Base-by-base conservation (phyloP, 1,140 invertebrate genomes). In the Nilaparvata lugens region DNA sequence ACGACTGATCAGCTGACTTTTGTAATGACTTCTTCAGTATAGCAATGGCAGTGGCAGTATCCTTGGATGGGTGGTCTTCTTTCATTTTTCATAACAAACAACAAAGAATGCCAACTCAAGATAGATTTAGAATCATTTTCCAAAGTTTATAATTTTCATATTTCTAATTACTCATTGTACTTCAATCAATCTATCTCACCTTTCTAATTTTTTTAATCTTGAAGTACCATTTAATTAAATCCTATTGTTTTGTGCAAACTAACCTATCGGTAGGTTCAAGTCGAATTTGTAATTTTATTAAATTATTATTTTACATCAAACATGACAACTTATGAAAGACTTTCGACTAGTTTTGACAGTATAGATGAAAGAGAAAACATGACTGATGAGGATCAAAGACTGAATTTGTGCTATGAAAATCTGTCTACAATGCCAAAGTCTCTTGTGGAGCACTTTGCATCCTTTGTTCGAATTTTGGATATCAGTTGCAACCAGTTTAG, bases 401-500 rank as follows among this genome's bases (percentile, higher is more conserved):
- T 83, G 25, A 81, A 79, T 5, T 66, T 83, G 23, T 79, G 81
- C 1, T 81, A 83, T 69, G 81, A 83, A 71, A 74, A 71, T 35
- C 68, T 84, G 4, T 74, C 76, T 62, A 73, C 76, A 60, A 69
- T 83, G 35, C 82, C 81, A n/a, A 76, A 76, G 63, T 75, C 80
- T 21, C 71, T 84, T 51, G 70, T 80, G 2, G 73, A 79, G n/a
- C 74, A 76, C 64, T 77, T 82, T 64, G 73, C 76, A 16, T 68
- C 72, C 35, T 68, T 74, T 43, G 71, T 82, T 35, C 73, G 73
- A 67, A 84, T 82, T 55, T 70, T 88, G 61, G 85, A 88, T 71
- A 78, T 88, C 31, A 86, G 84, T 70, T 77, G 87, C 63, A 87
- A 89, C 70, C 81, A 83, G 72, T 82, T 87, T 63, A 81, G 79